A percentile compares a stretch with the other conserved stretches of the same genome.
These are phyloP conservation scores for Formica exsecta DNA, from an alignment of 1,140 invertebrate species.

Conservation along the genomic window DNA sequence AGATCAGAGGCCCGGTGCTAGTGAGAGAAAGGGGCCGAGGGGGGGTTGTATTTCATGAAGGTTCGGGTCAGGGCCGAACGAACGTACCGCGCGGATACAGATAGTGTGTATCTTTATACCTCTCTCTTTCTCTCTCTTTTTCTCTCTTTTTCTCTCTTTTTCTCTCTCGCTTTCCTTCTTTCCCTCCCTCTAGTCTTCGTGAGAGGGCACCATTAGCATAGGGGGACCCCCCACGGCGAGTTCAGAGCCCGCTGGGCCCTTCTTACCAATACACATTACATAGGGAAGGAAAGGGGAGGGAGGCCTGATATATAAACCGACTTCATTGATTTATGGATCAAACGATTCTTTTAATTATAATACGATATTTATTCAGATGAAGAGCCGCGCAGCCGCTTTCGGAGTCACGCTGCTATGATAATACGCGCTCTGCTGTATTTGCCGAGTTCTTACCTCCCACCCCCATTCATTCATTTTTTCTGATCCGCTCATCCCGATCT, in stretches of 20 bases:
- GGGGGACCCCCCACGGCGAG: slow-evolving; percentile 84
- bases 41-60: slow-evolving; percentile 56
- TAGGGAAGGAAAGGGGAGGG: slow-evolving; percentile 49
- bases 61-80: slow-evolving; percentile 77
- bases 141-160: slow-evolving; percentile 12
- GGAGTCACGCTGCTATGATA: slow-evolving; percentile 85
- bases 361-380: slow-evolving; percentile 87
- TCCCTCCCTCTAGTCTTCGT: slow-evolving; percentile 78
- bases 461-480: slow-evolving; percentile 53
- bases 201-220: slow-evolving; percentile 86
- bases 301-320: slow-evolving; percentile 85
- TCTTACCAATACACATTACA: slow-evolving; percentile 80
- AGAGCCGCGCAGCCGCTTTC: slow-evolving; percentile 72
- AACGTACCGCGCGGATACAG: slow-evolving; percentile 44
- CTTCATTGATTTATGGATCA: slow-evolving; percentile 85
- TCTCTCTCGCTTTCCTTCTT: slow-evolving; percentile 38
- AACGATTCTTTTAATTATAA: slow-evolving; percentile 87
- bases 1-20: slow-evolving; percentile 79
- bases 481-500: background rate
- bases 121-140: slow-evolving; percentile 3
- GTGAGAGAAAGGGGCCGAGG: slow-evolving; percentile 49
- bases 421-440: slow-evolving; percentile 66
- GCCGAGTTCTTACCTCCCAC: slow-evolving; percentile 70
- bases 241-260: slow-evolving; percentile 68
- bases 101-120: slow-evolving; percentile 42